Evolutionary conservation across 1,140 invertebrate species (phyloP), one percentile per base, ranked within the genome.

Genomic region (Bombus fervidus): DNA sequence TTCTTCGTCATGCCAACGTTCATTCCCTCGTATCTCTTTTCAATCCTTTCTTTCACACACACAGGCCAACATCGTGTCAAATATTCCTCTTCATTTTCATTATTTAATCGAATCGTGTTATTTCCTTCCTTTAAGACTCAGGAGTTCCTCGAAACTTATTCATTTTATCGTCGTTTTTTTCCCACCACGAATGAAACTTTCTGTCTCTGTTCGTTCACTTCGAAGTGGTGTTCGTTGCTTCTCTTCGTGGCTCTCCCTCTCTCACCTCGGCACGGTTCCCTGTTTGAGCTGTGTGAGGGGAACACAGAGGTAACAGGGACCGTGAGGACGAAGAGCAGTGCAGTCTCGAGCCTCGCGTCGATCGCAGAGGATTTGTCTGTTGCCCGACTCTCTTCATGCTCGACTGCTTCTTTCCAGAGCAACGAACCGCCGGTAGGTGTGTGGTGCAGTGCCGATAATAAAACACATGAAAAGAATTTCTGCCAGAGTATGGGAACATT

Each of bases 331-430:
- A 76, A 77, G 76, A 43, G 41, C 62, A 71, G 71, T 85, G 66
- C 86, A 92, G 91, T 92, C 87, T 91, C 88, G 91, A 88, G 77
- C 75, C 88, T 91, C 91, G 88, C 86, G 91, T 91, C 82, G 87
- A 81, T 74, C 80, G 82, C 71, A 62, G 76, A 85, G 83, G 89
- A 81, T 37, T 84, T 53, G 15, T 57, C 25, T n/a, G n/a, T 66
- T 43, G 28, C 57, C n/a, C 28, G 79, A 10, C 47, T 41, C 47
- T 34, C 22, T 85, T n/a, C 74, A 75, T 75, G 71, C 83, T 90
- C 79, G 78, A 78, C 72, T 69, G 80, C 69, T 62, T 83, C 43
- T 57, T 62, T 39, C 53, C 77, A 71, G 73, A 81, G 53, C 47
- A 39, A 66, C 68, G 64, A 53, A 79, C 74, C 5, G 39, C 77